Evolutionary conservation across 1,140 invertebrate genomes (phyloP), one percentile per base, ranked within the genome.

Genomic region (Sinella curviseta): DNA sequence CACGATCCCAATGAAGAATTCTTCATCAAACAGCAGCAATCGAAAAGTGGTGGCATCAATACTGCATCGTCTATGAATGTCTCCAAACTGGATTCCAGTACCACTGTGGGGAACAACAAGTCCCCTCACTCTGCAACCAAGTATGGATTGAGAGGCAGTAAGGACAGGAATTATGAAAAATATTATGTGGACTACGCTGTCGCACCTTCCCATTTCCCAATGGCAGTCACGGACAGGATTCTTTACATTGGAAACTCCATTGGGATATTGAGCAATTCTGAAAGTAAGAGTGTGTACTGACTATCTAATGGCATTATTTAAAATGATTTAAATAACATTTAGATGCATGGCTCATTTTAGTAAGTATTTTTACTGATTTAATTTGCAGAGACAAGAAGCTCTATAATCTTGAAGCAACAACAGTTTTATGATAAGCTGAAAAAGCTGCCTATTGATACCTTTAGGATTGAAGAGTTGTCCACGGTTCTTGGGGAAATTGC

Each of bases 231-330:
- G 20, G 81, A 83, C 0, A 67, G 70, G 33, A 83, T 83, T 48
- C 60, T 82, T 3, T 83, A 82, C 70, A 78, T 82, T 74, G 83
- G 83, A 75, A 78, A 75, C 39, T 77, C 81, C 0, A 75, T 83
- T 31, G 14, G 34, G 24, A 82, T 82, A 74, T 39, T 83, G 1
- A 35, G 74, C 76, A 83, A 83, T 36, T 78, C 81, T 26, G 79
- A 83, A 35, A 79, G 83, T 83, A 74, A 82, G 76, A n/a, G n/a
- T n/a, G n/a, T n/a, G n/a, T n/a, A 33, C 17, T 20, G 8, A 35
- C 26, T 30, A n/a, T 16, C 4, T 26, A n/a, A 26, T 65, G 17
- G 60, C 4, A 16, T 65, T n/a, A n/a, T n/a, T 28, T 4, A 65
- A 17, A 65, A 65, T 65, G 20, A 48, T 48, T 48, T 48, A 48